Base-by-base conservation (phyloP, 1,140 invertebrate species). In the Aphis craccivora region DNA sequence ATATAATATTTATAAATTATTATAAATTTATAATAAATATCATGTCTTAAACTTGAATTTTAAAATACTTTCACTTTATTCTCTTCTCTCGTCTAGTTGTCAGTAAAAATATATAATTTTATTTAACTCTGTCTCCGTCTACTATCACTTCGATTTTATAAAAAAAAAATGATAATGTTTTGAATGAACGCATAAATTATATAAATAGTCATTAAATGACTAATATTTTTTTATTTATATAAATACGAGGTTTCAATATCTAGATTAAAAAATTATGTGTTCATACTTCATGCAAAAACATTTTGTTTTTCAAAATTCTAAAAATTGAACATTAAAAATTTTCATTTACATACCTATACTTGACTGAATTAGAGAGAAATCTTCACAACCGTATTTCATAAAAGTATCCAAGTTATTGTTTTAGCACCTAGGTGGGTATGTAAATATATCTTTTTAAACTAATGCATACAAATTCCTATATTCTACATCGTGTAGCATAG, bases 11-110 rank as follows among this genome's bases (percentile, higher is more conserved):
- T 9, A 25, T 60, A 60, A 30, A 40, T n/a, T n/a, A n/a, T n/a
- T n/a, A 67, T 30, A n/a, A n/a, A 67, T 55, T 5, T 67, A 67
- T n/a, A 67, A 67, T 30, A 60, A 11, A 18, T n/a, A 67, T n/a
- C 18, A n/a, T n/a, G 30, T n/a, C 18, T 76, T n/a, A n/a, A 76
- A n/a, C 60, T 30, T 76, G 30, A n/a, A 1, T n/a, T n/a, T 11
- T n/a, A 76, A 76, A 76, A 76, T n/a, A 76, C 60, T n/a, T 76
- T 76, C 30, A n/a, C 30, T 76, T 76, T 67, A n/a, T n/a, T n/a
- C n/a, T n/a, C n/a, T 76, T 76, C 30, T n/a, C 5, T 76, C 14
- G 30, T n/a, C 30, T 14, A 18, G 60, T 76, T n/a, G 18, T 14
- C 60, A 76, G 30, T n/a, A 76, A 76, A 76, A 76, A 76, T 76